Base-by-base conservation (phyloP, 2,888 invertebrate genomes). In the Aelia acuminata region DNA sequence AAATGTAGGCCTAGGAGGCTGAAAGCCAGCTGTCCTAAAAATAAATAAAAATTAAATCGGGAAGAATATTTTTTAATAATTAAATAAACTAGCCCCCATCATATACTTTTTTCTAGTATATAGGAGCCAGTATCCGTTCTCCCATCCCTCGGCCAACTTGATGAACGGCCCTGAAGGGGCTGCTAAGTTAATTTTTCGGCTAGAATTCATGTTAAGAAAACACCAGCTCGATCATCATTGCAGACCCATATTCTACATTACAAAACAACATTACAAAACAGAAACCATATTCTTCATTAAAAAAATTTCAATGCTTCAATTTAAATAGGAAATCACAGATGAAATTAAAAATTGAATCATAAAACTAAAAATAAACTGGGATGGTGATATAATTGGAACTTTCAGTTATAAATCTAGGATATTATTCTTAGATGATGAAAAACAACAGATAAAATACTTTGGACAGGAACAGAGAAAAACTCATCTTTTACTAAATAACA, bases 1-100 rank as follows among this genome's bases (percentile, higher is more conserved):
- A 86, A 86, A 86, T 86, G 86, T 86, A 63, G 86, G 63, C 86
- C 86, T 86, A 86, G 53, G 86, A 86, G 53, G 86, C 86, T 86
- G 86, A 86, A 53, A 86, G 86, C 86, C 86, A 86, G 86, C 86
- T 86, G 63, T 86, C 86, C 86, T 86, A 86, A 86, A 86, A 86
- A 86, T 86, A 86, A 86, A 86, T 86, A 86, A 86, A 86, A 86
- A 86, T 86, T 86, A 86, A 86, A 86, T 57, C 57, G 86, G 86
- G 86, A 70, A 43, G 86, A 63, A 63, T n/a, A 86, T n/a, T 43
- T 53, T 86, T 70, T 63, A 57, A 57, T 86, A 49, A 53, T 53
- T 53, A 85, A 49, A 85, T 35, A 57, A 39, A 85, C 80, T n/a
- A 80, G 80, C 80, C 31, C 18, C 80, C 80, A 43, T 43, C 39